Conservation (phyloP, 2,888 invertebrate genomes). For the Anticlea derivata region DNA sequence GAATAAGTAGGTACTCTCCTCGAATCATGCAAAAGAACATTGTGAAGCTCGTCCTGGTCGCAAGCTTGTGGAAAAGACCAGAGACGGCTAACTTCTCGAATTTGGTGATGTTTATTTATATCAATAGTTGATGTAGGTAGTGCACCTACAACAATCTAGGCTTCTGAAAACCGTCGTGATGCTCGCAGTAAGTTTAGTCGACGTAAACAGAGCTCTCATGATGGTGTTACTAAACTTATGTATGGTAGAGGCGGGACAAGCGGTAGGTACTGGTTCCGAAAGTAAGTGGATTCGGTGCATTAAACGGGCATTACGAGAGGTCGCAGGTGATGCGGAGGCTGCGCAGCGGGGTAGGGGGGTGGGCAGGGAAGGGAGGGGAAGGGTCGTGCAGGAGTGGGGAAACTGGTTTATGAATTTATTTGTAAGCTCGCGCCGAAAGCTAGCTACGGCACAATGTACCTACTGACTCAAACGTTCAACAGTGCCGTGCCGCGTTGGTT, state of each 20-base stretch:
- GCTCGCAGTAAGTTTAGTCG: neutral
- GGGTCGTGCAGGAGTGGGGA: slow-evolving; percentile 35
- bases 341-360: slow-evolving; percentile 36
- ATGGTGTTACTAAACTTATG: too few species aligned
- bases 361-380: slow-evolving; percentile 24
- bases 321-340: slow-evolving; percentile 44
- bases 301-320: slow-evolving; percentile 48
- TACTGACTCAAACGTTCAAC: neutral
- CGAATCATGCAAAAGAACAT: too few species aligned
- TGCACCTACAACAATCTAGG: too few species aligned
- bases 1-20: too few species aligned
- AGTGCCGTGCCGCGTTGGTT: neutral
- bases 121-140: too few species aligned
- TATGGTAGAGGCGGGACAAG: slow-evolving; percentile 12
- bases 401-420: slow-evolving; percentile 71
- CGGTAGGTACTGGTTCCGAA: slow-evolving; percentile 37
- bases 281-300: slow-evolving; percentile 55
- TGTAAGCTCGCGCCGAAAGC: slow-evolving; percentile 63
- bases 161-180: too few species aligned
- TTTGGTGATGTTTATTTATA: too few species aligned
- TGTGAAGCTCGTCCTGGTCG: too few species aligned
- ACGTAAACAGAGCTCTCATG: neutral
- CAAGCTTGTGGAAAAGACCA: too few species aligned
- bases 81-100: too few species aligned
- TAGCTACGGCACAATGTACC: slow-evolving; percentile 43